Evolutionary conservation across 2,797 vertebrate species (phyloP), one percentile per base, ranked within the genome.

Genomic region (Mus spretus): DNA sequence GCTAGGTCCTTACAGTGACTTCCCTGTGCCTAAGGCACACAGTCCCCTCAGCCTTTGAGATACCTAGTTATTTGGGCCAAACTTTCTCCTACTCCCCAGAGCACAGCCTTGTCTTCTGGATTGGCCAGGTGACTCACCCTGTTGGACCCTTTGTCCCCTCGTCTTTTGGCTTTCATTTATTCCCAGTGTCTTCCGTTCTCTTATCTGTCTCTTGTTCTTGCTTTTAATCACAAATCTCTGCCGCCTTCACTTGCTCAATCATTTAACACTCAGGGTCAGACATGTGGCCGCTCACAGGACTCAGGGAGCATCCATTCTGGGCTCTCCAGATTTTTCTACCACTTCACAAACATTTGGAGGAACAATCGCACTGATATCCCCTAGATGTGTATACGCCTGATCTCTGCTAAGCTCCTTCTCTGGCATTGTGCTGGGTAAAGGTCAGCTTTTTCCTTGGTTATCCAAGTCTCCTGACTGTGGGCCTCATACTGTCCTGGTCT

Each of bases 331-430:
- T 67, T 87, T 81, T 5, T 34, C 22, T 80, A 26, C 2, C 37
- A 40, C 40, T 28, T 44, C 28, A 10, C 14, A 0, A 19, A 1
- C 20, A 55, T 95, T 61, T 72, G n/a, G 72, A 84, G 95, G 17
- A 6, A 14, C 40, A 19, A n/a, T n/a, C 82, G 50, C 5, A 0
- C 8, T 6, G 0, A 15, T 63, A 83, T 7, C 13, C 22, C 44
- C 53, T 19, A 10, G 53, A 65, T 53, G 6, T 59, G 0, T n/a
- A 2, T 3, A 0, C 9, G 3, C 59, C 12, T 24, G 11, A 11
- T 34, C 78, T 74, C 72, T 72, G 59, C 63, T 83, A 44, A 90
- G 80, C 65, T 19, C 78, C 4, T 67, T 28, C 28, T 50, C 55
- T 70, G 63, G 8, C 31, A n/a, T 78, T 12, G 44, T 0, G 20